A percentile compares a stretch with the other conserved stretches of the same genome.
These are phyloP conservation scores for Stichopus horrens DNA, from an alignment of 53 echinoderm and acorn worm genomes.

Conservation along the genomic window DNA sequence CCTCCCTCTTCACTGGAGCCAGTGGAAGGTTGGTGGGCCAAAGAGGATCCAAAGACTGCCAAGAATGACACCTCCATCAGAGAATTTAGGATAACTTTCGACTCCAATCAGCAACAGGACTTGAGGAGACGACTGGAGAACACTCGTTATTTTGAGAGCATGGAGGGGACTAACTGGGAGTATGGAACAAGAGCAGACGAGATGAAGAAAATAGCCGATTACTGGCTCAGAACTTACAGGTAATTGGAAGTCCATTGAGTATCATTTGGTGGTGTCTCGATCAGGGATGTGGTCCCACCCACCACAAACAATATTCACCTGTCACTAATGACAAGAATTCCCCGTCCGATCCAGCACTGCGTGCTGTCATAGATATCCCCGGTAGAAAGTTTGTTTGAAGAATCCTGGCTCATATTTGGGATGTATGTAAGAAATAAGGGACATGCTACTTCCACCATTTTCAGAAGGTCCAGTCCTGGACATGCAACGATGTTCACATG, in stretches of 20 bases:
- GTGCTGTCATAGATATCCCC: too few species aligned
- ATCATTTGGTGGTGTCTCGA: too few species aligned
- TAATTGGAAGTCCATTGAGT: not conserved
- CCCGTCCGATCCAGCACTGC: too few species aligned
- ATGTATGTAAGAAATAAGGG: too few species aligned
- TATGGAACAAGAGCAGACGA: slow-evolving; percentile 60
- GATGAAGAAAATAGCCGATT: slow-evolving; percentile 58
- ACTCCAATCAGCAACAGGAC: slow-evolving; percentile 44
- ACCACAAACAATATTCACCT: too few species aligned
- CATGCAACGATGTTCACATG: too few species aligned
- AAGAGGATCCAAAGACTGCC: slow-evolving; percentile 46
- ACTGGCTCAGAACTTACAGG: slow-evolving; percentile 66
- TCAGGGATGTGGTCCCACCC: too few species aligned
- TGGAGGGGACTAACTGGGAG: slow-evolving; percentile 65
- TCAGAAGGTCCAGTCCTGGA: too few species aligned
- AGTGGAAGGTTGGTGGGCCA: slow-evolving; percentile 79
- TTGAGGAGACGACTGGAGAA: slow-evolving; percentile 49
- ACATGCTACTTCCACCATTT: too few species aligned
- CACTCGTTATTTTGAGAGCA: slow-evolving; percentile 55
- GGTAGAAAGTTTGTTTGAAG: too few species aligned
- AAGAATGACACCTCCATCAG: slow-evolving; percentile 58
- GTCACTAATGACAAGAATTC: too few species aligned
- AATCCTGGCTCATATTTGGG: too few species aligned
- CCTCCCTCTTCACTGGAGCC: slow-evolving; percentile 47
- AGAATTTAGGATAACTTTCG: slow-evolving; percentile 46